Evolutionary conservation across 2,113 vertebrate species (phyloP).

Genomic region (Platysteira castanea): DNA sequence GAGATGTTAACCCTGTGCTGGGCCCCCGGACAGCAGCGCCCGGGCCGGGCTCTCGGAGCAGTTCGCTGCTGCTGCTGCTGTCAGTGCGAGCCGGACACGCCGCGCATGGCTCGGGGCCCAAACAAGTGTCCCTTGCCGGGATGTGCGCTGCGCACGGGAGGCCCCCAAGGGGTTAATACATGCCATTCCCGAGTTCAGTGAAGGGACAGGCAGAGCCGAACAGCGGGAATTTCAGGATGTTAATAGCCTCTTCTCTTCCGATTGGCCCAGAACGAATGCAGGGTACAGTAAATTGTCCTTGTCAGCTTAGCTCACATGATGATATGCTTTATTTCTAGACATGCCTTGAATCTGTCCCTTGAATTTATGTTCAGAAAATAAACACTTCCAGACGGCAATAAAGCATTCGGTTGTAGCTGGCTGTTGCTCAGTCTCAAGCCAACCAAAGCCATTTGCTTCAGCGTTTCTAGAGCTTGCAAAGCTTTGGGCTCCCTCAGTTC

Average conservation of each 20-base stretch:
- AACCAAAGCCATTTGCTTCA: constrained; percentile 47
- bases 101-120: background rate
- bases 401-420: constrained; percentile 77
- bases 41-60: background rate
- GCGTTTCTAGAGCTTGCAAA: constrained; percentile 48
- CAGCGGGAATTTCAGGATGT: constrained; percentile 78
- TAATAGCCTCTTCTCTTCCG: constrained; percentile 75
- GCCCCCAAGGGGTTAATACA: constrained; percentile 73
- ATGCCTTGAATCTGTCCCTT: constrained; percentile 84
- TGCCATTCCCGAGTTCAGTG: constrained; percentile 78
- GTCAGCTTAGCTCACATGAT: constrained; percentile 83
- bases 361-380: constrained; percentile 86
- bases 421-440: constrained; percentile 63
- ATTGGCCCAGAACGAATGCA: constrained; percentile 79
- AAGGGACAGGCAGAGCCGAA: constrained; percentile 74
- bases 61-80: background rate
- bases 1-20: constrained; percentile 26
- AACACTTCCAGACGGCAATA: constrained; percentile 84
- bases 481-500: background rate
- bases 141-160: background rate
- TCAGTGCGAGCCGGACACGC: background rate
- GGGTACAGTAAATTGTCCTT: constrained; percentile 84
- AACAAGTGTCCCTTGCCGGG: constrained; percentile 36
- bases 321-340: constrained; percentile 86
- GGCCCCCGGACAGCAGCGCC: background rate